Conservation (phyloP, 1,140 invertebrate genomes). For the Amyelois transitella region DNA sequence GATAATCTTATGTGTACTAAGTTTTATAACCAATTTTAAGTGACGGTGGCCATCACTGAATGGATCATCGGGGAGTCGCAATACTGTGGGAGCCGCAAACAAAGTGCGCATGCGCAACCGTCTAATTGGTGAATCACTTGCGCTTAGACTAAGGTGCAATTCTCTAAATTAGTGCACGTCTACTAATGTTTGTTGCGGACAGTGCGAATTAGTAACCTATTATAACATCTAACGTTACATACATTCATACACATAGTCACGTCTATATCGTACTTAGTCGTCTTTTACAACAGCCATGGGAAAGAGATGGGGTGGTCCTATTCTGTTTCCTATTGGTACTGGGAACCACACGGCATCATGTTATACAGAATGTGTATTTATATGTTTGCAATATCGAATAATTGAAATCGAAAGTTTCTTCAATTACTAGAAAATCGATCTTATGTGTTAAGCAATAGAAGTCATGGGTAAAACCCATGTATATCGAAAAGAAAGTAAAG, state of each 20-base stretch:
- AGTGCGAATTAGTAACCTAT: not conserved
- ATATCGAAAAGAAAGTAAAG: slow-evolving; percentile 3
- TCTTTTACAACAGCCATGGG: too few species aligned
- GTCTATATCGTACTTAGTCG: too few species aligned
- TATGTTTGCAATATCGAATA: not conserved
- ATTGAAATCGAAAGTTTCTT: slow-evolving; percentile 2
- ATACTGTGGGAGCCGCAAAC: slow-evolving; percentile 33
- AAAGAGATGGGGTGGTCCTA: too few species aligned
- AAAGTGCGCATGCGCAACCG: slow-evolving; percentile 28
- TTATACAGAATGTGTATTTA: not conserved
- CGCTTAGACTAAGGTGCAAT: slow-evolving; percentile 2
- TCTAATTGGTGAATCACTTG: slow-evolving; percentile 54
- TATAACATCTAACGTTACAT: too few species aligned
- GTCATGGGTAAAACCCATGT: not conserved
- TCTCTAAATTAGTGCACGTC: not conserved
- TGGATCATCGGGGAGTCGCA: slow-evolving; percentile 28
- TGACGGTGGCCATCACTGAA: slow-evolving; percentile 16
- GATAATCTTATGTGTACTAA: too few species aligned
- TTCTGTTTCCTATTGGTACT: too few species aligned
- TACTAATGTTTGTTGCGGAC: not conserved
- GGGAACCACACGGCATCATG: too few species aligned
- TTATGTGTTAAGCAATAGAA: not conserved
- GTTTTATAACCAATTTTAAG: too few species aligned
- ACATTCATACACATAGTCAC: too few species aligned
- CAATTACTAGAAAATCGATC: not conserved